phyloP scores from a whole-genome alignment of 2,888 invertebrate species.

The Dorcus parallelipipedus region DNA sequence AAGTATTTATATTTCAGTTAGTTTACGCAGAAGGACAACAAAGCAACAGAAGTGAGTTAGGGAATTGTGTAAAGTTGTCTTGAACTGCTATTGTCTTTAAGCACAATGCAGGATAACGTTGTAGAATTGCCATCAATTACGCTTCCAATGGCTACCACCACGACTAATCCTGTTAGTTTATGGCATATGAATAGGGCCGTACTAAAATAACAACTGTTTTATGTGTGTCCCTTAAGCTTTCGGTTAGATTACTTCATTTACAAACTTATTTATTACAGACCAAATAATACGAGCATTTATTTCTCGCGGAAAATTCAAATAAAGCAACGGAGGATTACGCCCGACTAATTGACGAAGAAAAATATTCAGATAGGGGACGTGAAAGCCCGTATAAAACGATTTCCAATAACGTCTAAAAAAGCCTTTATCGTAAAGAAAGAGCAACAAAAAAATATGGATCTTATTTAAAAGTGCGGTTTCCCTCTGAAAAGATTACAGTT shows the following conservation, averaged over 20 bases:
- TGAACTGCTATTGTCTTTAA: slow-evolving; percentile 10
- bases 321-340: no score
- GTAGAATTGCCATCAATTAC: slow-evolving; percentile 14
- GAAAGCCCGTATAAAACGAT: no score
- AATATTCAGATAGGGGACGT: no score
- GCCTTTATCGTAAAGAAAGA: not conserved
- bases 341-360: no score
- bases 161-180: slow-evolving; percentile 12
- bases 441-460: not conserved
- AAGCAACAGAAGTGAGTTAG: not conserved
- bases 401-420: not conserved
- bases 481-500: not conserved
- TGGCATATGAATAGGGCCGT: not conserved
- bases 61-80: slow-evolving; percentile 12
- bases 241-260: no score
- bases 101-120: slow-evolving; percentile 11
- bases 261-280: no score
- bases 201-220: no score
- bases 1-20: no score
- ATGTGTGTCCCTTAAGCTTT: no score
- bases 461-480: not conserved
- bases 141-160: slow-evolving; percentile 6
- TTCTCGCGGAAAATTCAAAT: no score
- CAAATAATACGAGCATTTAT: no score
- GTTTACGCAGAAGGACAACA: no score